Evolutionary conservation across 2,113 vertebrate species (phyloP).

Genomic region (Pholis gunnellus): DNA sequence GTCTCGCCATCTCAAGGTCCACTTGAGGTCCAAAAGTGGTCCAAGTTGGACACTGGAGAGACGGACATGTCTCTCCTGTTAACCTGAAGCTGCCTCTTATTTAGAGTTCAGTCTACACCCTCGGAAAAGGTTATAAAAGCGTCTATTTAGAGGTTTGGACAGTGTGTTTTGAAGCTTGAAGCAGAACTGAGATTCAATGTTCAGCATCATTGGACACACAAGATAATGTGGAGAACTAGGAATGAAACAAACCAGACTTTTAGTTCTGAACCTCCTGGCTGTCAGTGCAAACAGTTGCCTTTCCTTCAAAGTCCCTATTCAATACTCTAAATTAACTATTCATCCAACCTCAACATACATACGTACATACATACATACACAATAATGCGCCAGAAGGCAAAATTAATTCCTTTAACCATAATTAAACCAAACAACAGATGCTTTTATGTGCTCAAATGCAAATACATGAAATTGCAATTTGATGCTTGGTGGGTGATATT

Average conservation of each 20-base stretch:
- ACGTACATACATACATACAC: too few species aligned
- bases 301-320: not conserved
- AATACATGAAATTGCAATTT: constrained; percentile 58
- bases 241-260: constrained; percentile 35
- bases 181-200: constrained; percentile 70
- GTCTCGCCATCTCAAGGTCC: not conserved
- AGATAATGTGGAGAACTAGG: constrained; percentile 1
- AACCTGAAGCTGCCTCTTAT: not conserved
- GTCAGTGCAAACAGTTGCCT: constrained; percentile 4
- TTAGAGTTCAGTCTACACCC: not conserved
- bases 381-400: constrained; percentile 39
- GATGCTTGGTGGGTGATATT: not conserved
- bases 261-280: constrained; percentile 1
- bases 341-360: constrained; percentile 34
- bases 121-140: constrained; percentile 15
- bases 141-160: constrained; percentile 3
- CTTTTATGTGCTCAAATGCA: constrained; percentile 41
- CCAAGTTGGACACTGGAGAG: not conserved
- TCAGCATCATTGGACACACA: constrained; percentile 53
- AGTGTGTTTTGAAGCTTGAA: constrained; percentile 34
- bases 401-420: constrained; percentile 33
- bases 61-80: not conserved
- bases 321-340: constrained; percentile 24
- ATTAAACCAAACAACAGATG: constrained; percentile 30
- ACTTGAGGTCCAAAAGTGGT: not conserved